Conservation (phyloP, 2,888 invertebrate species). For the Operophtera brumata region DNA sequence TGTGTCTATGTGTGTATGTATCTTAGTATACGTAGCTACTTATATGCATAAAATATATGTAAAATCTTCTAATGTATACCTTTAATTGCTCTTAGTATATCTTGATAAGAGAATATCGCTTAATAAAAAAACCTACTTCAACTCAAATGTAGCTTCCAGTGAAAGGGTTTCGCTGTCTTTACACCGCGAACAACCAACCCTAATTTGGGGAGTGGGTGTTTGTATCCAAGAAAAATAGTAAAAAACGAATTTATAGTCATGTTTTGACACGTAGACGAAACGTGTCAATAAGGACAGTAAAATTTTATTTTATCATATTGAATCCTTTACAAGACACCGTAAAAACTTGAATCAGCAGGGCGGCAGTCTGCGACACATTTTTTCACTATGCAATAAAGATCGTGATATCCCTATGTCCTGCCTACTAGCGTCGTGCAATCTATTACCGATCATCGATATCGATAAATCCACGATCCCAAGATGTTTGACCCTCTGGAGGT, state of each 20-base stretch:
- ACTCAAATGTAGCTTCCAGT: neutral
- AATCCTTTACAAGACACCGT: slow-evolving; percentile 54
- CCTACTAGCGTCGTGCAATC: slow-evolving; percentile 58
- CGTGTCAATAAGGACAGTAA: slow-evolving; percentile 49
- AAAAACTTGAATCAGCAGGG: slow-evolving; percentile 32
- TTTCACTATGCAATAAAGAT: slow-evolving; percentile 64
- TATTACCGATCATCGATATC: slow-evolving; percentile 59
- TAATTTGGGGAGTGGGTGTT: neutral
- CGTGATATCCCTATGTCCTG: slow-evolving; percentile 61
- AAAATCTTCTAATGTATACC: too few species aligned
- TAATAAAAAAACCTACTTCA: too few species aligned
- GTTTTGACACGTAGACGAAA: slow-evolving; percentile 28
- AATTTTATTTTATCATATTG: slow-evolving; percentile 64
- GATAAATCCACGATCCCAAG: slow-evolving; percentile 59
- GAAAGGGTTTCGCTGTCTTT: slow-evolving; percentile 19
- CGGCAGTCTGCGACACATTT: slow-evolving; percentile 57
- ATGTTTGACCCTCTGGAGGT: slow-evolving; percentile 63
- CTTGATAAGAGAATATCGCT: too few species aligned
- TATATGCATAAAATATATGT: too few species aligned
- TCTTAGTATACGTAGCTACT: too few species aligned
- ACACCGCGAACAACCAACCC: neutral
- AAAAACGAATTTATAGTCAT: slow-evolving; percentile 28
- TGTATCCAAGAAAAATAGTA: slow-evolving; percentile 4
- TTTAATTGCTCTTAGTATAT: too few species aligned
- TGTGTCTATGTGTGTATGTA: too few species aligned